Conservation (phyloP, 1,140 invertebrate genomes). For the Tetramorium alpestre region DNA sequence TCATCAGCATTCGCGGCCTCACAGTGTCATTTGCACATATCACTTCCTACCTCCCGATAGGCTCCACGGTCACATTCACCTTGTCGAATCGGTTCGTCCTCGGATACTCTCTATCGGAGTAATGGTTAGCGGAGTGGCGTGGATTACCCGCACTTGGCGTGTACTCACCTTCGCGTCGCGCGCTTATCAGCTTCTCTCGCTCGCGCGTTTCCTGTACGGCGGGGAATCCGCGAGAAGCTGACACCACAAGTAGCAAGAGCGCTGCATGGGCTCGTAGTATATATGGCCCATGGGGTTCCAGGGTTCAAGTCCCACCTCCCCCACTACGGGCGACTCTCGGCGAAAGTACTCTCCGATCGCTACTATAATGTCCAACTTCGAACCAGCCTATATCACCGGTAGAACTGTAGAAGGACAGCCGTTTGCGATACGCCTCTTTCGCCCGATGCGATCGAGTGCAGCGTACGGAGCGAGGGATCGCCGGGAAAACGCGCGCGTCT, state of each 20-base stretch:
- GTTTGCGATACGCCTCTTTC: slow-evolving; percentile 44
- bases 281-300: slow-evolving; percentile 79
- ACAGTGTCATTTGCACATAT: slow-evolving; percentile 23
- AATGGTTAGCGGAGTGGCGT: background rate
- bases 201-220: slow-evolving; percentile 55
- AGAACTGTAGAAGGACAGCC: slow-evolving; percentile 65
- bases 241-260: slow-evolving; percentile 78
- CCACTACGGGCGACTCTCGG: slow-evolving; percentile 78
- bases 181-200: slow-evolving; percentile 25
- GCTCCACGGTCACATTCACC: slow-evolving; percentile 2
- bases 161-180: slow-evolving; percentile 61
- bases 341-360: slow-evolving; percentile 81
- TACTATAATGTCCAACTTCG: slow-evolving; percentile 71
- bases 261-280: slow-evolving; percentile 78
- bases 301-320: slow-evolving; percentile 82
- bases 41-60: slow-evolving; percentile 27
- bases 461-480: background rate
- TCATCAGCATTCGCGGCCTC: slow-evolving; percentile 39
- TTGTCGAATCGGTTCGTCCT: background rate
- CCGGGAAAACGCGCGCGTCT: background rate
- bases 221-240: slow-evolving; percentile 77
- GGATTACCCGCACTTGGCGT: background rate
- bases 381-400: slow-evolving; percentile 57
- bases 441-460: slow-evolving; percentile 23
- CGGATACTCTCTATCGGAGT: background rate